These are phyloP conservation scores for Platyrinchus mystaceus DNA, from an alignment of 2,797 vertebrate genomes.

Conservation along the genomic window DNA sequence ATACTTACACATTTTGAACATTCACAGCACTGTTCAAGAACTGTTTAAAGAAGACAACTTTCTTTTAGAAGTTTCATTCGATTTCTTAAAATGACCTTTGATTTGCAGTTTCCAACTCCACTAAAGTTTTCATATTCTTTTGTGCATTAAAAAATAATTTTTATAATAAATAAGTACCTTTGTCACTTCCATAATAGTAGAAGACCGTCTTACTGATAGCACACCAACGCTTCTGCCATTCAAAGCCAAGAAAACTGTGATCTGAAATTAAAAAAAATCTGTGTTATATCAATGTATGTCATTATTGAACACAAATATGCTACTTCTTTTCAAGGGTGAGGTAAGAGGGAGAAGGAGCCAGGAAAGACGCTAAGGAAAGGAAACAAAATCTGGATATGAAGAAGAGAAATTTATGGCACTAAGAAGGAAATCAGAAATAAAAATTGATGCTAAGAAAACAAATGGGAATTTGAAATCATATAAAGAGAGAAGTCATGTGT, in stretches of 20 bases:
- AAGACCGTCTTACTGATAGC: conserved; percentile 87
- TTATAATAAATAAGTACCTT: conserved; percentile 80
- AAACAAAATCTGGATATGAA: neutral
- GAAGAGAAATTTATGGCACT: neutral
- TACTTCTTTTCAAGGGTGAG: neutral
- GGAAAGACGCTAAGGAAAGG: neutral
- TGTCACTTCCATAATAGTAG: conserved; percentile 96
- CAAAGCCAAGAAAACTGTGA: conserved; percentile 95
- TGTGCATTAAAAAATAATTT: neutral
- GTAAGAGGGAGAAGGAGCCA: neutral
- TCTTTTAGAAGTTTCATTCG: neutral
- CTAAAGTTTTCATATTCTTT: neutral
- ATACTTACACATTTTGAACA: neutral
- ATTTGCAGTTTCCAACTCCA: neutral
- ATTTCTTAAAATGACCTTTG: neutral
- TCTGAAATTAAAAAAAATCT: conserved; percentile 76
- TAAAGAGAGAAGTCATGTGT: neutral
- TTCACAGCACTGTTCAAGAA: neutral
- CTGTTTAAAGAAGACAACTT: neutral
- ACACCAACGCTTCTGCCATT: conserved; percentile 99
- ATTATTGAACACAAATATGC: neutral
- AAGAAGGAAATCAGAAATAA: conserved; percentile 21
- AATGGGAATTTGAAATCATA: conserved; percentile 14
- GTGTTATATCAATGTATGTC: neutral
- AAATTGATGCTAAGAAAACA: neutral